Percentiles rank a stretch among this genome's conserved stretches.
phyloP scores from a whole-genome alignment of 2,888 invertebrate species.

The Cataglyphis livida region DNA sequence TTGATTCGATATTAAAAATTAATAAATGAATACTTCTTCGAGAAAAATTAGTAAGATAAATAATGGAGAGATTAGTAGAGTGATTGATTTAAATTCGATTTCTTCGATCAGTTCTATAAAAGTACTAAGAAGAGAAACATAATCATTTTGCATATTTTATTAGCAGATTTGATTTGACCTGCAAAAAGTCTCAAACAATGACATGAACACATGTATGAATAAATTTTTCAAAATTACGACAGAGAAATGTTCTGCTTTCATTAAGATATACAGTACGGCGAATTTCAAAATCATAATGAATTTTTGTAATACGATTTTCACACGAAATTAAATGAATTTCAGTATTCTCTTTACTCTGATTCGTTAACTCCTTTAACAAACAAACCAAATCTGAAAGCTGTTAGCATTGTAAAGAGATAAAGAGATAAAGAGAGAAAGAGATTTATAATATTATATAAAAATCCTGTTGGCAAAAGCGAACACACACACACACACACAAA shows the following conservation, averaged over 20 bases:
- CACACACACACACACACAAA: too few species aligned
- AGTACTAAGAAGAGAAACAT: not conserved
- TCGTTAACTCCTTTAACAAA: not conserved
- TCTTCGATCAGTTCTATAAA: not conserved
- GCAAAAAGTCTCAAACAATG: not conserved
- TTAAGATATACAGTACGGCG: not conserved
- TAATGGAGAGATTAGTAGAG: not conserved
- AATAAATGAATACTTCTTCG: not conserved
- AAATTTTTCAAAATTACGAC: not conserved
- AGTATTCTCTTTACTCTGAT: not conserved
- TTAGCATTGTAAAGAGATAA: not conserved
- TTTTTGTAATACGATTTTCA: constrained; percentile 11
- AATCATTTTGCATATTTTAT: constrained; percentile 6
- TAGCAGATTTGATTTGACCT: constrained; percentile 4
- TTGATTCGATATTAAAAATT: constrained; percentile 7
- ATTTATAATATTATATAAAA: not conserved
- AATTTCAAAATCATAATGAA: not conserved
- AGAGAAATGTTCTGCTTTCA: not conserved
- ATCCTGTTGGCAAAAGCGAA: not conserved
- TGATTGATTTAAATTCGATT: too few species aligned
- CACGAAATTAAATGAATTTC: not conserved
- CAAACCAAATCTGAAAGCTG: not conserved
- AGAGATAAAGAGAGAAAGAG: not conserved
- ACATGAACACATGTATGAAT: not conserved
- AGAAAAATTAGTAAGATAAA: not conserved